Evolutionary conservation across 2,797 vertebrate genomes (phyloP), one percentile per base, ranked within the genome.

Genomic region (Remorina albescens): DNA sequence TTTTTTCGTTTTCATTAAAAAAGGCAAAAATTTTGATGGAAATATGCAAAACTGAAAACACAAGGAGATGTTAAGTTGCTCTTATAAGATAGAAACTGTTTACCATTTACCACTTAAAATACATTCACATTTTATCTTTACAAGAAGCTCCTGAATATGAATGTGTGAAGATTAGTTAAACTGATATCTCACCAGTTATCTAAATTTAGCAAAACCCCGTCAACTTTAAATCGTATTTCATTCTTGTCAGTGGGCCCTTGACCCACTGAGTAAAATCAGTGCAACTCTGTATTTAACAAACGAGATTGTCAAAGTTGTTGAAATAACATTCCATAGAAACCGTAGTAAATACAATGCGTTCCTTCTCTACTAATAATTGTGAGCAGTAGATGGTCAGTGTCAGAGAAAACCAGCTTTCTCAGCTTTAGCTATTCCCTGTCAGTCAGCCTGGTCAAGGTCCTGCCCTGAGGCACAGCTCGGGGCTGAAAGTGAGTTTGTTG

Each of bases 381-480:
- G 26, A 36, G 41, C 66, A 41, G 34, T 9, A 25, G 42, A 50
- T 62, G 71, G 67, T 74, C 64, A 72, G 34, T 49, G 32, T 46
- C 34, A 18, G 34, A 51, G 21, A 66, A 34, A 42, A 6, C 19
- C 6, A 16, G 12, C 41, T 9, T 9, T 23, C 5, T 55, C 42
- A 34, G 23, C 26, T 76, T 61, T 44, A 54, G 58, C 57, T 55
- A 1, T 46, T 61, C 74, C 25, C n/a, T 66, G 74, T 73, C 44
- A 78, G 62, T 71, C 56, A 68, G 46, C 36, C 58, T 39, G 58
- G 39, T 63, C 50, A 41, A 5, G 16, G 37, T 34, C 44, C 21
- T 54, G 69, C 88, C 84, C 72, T 13, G 0, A 76, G 86, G 67
- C 67, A 3, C 30, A 26, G 71, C 84, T 57, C 39, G 13, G 44